phyloP scores from a whole-genome alignment of 2,113 vertebrate species.

The Clarias gariepinus region DNA sequence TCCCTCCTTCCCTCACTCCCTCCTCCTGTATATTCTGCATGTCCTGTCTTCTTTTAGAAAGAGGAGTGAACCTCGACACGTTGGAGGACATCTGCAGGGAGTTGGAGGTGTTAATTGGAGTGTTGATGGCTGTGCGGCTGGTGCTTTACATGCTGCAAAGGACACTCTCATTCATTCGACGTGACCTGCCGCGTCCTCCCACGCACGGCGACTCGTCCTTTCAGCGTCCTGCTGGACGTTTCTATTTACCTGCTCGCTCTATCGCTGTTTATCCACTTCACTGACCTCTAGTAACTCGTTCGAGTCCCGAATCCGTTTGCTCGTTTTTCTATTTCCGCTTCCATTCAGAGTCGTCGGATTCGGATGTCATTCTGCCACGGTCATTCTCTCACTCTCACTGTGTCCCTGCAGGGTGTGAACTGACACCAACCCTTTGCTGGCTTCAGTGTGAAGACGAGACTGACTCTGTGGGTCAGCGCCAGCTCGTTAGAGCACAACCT shows the following conservation, averaged over 20 bases:
- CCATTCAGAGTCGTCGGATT: not conserved
- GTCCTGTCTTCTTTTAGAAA: conserved; percentile 39
- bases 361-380: not conserved
- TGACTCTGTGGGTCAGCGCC: conserved; percentile 41
- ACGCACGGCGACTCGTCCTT: not conserved
- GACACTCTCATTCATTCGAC: conserved; percentile 27
- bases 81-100: conserved; percentile 45
- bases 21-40: not conserved
- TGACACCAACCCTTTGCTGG: conserved; percentile 43
- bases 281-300: not conserved
- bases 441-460: conserved; percentile 29
- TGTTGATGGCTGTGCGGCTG: conserved; percentile 22
- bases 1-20: not conserved
- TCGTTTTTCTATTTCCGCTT: not conserved
- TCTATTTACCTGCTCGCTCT: conserved; percentile 8
- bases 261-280: not conserved
- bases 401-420: conserved; percentile 38
- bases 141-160: conserved; percentile 39
- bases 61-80: conserved; percentile 30
- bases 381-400: conserved; percentile 12
- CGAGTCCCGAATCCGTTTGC: not conserved
- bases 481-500: conserved; percentile 53
- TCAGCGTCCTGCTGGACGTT: not conserved
- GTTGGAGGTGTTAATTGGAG: conserved; percentile 53
- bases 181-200: conserved; percentile 24